Evolutionary conservation across 2,888 invertebrate species (phyloP).

Genomic region (Thymelicus acteon): DNA sequence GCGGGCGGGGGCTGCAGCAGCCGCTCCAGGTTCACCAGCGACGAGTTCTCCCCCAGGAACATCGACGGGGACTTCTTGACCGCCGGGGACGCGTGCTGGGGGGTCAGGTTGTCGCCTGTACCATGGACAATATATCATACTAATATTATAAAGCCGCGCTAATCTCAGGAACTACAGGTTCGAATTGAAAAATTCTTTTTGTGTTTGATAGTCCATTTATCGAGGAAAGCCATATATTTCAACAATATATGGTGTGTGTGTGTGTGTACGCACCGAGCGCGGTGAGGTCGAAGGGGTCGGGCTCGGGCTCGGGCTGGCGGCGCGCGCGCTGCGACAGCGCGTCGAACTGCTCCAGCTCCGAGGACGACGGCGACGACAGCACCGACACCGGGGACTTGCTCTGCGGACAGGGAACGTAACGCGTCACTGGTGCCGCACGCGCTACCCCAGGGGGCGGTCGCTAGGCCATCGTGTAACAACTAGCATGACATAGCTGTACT

Average conservation of each 20-base stretch:
- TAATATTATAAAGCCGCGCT: too few species aligned
- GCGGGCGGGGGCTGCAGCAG: slow-evolving; percentile 88
- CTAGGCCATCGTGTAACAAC: too few species aligned
- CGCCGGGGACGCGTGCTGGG: slow-evolving; percentile 58
- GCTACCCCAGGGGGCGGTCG: too few species aligned
- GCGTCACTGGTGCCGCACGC: too few species aligned
- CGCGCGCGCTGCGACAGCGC: slow-evolving; percentile 90
- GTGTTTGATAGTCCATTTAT: too few species aligned
- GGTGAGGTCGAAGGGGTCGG: slow-evolving; percentile 90
- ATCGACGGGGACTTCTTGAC: slow-evolving; percentile 96
- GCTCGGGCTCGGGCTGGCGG: slow-evolving; percentile 48
- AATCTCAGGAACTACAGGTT: too few species aligned
- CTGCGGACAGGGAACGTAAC: slow-evolving; percentile 45
- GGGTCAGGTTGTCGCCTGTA: slow-evolving; percentile 73
- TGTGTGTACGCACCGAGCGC: slow-evolving; percentile 75
- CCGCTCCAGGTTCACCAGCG: slow-evolving; percentile 98
- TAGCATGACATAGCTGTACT: too few species aligned
- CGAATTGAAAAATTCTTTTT: too few species aligned
- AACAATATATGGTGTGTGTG: too few species aligned
- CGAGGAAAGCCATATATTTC: too few species aligned
- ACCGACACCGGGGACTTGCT: slow-evolving; percentile 69
- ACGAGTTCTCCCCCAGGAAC: slow-evolving; percentile 98
- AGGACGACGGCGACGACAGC: slow-evolving; percentile 81
- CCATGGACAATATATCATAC: too few species aligned
- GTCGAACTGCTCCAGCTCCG: slow-evolving; percentile 95